A percentile compares a stretch with the other conserved stretches of the same genome.
These are phyloP conservation scores for Poeciliopsis retropinna DNA, from an alignment of 2,113 vertebrate genomes.

Conservation along the genomic window DNA sequence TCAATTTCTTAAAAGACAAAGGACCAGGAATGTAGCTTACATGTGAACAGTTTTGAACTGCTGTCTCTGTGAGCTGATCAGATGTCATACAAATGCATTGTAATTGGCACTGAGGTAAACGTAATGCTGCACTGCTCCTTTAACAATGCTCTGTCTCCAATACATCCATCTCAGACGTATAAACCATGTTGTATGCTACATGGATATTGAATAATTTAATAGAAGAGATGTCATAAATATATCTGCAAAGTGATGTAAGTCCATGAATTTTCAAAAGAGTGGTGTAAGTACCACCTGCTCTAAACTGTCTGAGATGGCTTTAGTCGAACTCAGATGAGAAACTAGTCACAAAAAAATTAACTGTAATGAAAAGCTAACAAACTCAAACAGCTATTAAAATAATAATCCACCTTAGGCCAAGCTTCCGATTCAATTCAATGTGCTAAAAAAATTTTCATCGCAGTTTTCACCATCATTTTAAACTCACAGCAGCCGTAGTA, in stretches of 20 bases:
- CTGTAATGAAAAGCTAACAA: background rate
- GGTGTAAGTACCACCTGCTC: no score
- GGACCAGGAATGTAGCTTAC: background rate
- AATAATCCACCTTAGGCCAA: background rate
- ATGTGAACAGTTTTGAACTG: background rate
- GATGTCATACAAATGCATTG: background rate
- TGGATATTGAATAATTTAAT: background rate
- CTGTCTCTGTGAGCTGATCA: background rate
- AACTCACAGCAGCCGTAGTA: no score
- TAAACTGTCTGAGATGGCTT: background rate
- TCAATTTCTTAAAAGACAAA: background rate
- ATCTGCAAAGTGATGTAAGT: background rate
- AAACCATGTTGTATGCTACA: background rate
- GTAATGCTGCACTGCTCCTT: background rate
- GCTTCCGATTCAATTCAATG: background rate
- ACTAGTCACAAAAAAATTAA: background rate
- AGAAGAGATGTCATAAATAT: background rate
- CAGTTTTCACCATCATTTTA: background rate
- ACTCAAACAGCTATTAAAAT: background rate
- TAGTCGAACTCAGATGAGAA: background rate
- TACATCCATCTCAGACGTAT: background rate
- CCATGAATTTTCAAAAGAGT: no score
- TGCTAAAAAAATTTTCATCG: background rate
- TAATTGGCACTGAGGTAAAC: background rate
- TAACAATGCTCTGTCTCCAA: background rate